phyloP scores from a whole-genome alignment of 2,797 vertebrate genomes.

The Urocyon cinereoargenteus region DNA sequence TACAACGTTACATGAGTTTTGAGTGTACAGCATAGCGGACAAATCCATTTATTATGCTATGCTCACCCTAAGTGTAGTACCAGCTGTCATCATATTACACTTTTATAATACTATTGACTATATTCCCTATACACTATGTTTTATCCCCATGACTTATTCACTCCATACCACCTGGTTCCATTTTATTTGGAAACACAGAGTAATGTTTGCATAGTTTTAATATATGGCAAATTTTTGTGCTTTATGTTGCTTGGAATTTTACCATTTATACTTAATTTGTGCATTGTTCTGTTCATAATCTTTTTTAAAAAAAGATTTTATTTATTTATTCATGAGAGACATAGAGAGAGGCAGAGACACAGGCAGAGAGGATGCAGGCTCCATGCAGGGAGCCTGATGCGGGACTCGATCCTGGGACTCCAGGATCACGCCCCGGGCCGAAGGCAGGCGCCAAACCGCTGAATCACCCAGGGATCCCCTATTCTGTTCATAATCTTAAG shows the following conservation, averaged over 20 bases:
- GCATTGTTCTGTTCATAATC: not conserved
- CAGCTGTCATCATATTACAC: not conserved
- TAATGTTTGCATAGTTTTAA: not conserved
- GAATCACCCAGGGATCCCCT: too few relatives aligned
- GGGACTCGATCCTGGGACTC: too few relatives aligned
- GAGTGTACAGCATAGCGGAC: not conserved
- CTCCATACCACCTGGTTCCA: too few relatives aligned
- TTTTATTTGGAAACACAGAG: constrained; percentile 19
- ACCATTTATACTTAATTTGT: not conserved
- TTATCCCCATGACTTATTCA: not conserved
- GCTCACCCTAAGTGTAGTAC: not conserved
- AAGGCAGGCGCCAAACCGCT: too few relatives aligned
- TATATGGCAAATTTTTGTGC: not conserved
- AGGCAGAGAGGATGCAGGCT: too few relatives aligned
- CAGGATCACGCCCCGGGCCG: too few relatives aligned
- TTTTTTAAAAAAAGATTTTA: too few relatives aligned
- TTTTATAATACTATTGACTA: not conserved
- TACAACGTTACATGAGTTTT: not conserved
- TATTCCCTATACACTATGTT: not conserved
- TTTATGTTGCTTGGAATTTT: constrained; percentile 27
- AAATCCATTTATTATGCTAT: not conserved
- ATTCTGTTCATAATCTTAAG: not conserved
- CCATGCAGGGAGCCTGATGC: too few relatives aligned
- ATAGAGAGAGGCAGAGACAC: too few relatives aligned
- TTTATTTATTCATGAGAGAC: too few relatives aligned